Percentiles rank a stretch among this genome's conserved stretches.
Evolutionary conservation across 1,140 invertebrate species (phyloP).

Genomic region (Orius insidiosus): DNA sequence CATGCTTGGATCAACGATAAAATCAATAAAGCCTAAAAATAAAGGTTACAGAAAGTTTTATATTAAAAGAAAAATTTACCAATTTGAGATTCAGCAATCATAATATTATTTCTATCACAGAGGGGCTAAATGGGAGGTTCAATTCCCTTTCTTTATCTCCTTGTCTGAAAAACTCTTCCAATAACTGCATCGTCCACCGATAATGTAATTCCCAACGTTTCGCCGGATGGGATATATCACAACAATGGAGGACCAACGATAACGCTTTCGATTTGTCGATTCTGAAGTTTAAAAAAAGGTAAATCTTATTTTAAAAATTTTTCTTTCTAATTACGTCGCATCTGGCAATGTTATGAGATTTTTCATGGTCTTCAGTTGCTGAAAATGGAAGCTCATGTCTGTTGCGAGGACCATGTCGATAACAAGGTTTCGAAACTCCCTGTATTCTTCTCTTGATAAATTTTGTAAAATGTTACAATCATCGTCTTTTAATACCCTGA

Average conservation of each 20-base stretch:
- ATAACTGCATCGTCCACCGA: conserved; percentile 75
- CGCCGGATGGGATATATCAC: conserved; percentile 93
- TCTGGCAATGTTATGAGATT: conserved; percentile 71
- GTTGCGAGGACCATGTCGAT: conserved; percentile 97
- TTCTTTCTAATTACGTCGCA: conserved; percentile 40
- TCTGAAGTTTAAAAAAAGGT: too few relatives aligned
- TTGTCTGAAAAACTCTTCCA: conserved; percentile 92
- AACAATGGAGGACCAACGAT: conserved; percentile 85
- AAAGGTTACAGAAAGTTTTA: too few relatives aligned
- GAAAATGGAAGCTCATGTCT: conserved; percentile 94
- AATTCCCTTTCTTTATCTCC: conserved; percentile 84
- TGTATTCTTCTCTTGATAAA: conserved; percentile 80
- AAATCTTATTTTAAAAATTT: too few relatives aligned
- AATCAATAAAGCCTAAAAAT: conserved; percentile 76
- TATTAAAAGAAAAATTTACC: too few relatives aligned
- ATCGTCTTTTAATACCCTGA: conserved; percentile 63
- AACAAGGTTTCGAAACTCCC: conserved; percentile 79
- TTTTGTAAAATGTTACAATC: conserved; percentile 82
- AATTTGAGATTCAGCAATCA: conserved; percentile 90
- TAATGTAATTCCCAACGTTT: conserved; percentile 88
- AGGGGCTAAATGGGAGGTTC: conserved; percentile 84
- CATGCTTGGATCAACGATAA: conserved; percentile 94
- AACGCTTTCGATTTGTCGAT: conserved; percentile 87
- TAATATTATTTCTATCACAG: conserved; percentile 88
- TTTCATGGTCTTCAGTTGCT: conserved; percentile 93